Evolutionary conservation across 2,888 invertebrate genomes (phyloP).

Genomic region (Brachypterus glaber): DNA sequence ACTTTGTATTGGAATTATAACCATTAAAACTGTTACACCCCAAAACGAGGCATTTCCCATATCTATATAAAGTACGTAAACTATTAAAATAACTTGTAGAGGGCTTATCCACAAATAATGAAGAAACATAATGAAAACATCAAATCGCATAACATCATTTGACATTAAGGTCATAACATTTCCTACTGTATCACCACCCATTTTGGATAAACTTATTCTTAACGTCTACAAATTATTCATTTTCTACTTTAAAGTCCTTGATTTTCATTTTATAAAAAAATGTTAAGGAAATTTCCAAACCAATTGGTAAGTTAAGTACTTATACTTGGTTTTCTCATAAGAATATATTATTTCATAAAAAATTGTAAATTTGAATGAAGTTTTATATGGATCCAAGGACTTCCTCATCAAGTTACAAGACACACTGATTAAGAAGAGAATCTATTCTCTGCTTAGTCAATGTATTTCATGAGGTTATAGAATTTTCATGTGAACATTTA

Average conservation of each 20-base stretch:
- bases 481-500: no score
- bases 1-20: conserved; percentile 55
- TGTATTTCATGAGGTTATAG: no score
- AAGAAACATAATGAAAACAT: conserved; percentile 55
- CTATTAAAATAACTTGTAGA: conserved; percentile 51
- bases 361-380: no score
- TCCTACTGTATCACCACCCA: conserved; percentile 57
- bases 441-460: no score
- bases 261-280: no score
- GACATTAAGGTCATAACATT: conserved; percentile 61
- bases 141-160: conserved; percentile 67
- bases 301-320: conserved; percentile 30
- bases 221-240: conserved; percentile 48
- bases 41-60: conserved; percentile 41
- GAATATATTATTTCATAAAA: no score
- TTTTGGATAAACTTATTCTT: conserved; percentile 59
- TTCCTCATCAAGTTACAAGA: no score
- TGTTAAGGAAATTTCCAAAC: conserved; percentile 23
- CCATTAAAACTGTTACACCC: conserved; percentile 45
- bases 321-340: no score
- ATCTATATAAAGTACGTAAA: conserved; percentile 46
- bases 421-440: no score
- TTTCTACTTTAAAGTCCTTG: conserved; percentile 7
- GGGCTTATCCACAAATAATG: conserved; percentile 69
- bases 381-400: no score